phyloP scores from a whole-genome alignment of 30 jellyfish, hydroid and myxozoan genomes.

The Hydractinia echinata region DNA sequence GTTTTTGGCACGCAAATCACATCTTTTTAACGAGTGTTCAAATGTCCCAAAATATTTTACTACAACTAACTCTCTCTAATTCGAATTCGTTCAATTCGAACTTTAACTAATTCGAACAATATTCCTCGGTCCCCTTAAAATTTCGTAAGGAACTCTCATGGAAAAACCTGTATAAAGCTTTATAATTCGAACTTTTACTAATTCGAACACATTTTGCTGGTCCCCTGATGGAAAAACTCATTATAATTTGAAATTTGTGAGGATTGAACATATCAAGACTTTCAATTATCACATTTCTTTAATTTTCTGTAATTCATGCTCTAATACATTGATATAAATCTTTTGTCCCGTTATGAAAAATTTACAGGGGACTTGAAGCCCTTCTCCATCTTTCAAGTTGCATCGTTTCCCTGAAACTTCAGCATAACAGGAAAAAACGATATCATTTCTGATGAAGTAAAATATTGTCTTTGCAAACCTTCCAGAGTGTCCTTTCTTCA shows the following conservation, averaged over 20 bases:
- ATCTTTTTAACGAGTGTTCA: too few species aligned
- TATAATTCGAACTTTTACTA: too few species aligned
- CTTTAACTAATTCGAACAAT: too few species aligned
- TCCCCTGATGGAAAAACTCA: not conserved
- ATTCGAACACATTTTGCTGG: too few species aligned
- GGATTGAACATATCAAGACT: constrained; percentile 20
- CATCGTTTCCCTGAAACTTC: constrained; percentile 16
- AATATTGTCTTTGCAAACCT: not conserved
- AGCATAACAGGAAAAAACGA: constrained; percentile 26
- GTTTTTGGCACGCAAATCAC: too few species aligned
- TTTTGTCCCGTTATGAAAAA: constrained; percentile 1
- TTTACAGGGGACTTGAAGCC: constrained; percentile 11
- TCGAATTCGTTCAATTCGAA: too few species aligned
- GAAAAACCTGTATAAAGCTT: too few species aligned
- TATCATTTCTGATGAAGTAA: not conserved
- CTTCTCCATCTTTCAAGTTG: constrained; percentile 7
- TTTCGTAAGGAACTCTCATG: too few species aligned
- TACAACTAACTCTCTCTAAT: too few species aligned
- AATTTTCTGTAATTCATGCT: not conserved
- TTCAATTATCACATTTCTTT: not conserved
- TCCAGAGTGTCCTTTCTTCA: constrained; percentile 18
- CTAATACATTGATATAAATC: not conserved
- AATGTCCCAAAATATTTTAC: too few species aligned
- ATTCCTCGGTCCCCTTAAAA: too few species aligned
- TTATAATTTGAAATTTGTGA: constrained; percentile 8